phyloP scores from a whole-genome alignment of 2,888 invertebrate species.

The Gonocerus acuteangulatus region DNA sequence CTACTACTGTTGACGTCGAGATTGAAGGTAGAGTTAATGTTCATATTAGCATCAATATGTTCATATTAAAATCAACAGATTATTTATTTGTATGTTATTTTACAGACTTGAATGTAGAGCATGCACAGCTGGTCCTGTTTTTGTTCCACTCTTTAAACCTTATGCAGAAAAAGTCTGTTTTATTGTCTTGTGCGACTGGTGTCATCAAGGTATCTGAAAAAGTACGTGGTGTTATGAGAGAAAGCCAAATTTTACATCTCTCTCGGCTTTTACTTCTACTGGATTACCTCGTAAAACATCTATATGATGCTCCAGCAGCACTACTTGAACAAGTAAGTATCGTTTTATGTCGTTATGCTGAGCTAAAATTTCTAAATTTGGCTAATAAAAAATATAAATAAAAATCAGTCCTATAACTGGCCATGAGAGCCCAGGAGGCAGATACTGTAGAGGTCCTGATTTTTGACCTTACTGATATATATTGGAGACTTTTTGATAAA shows the following conservation, averaged over 20 bases:
- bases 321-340: conserved; percentile 73
- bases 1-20: conserved; percentile 54
- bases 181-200: conserved; percentile 72
- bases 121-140: conserved; percentile 85
- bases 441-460: too few relatives aligned
- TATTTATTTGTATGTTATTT: conserved; percentile 34
- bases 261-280: conserved; percentile 77
- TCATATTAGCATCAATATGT: too few relatives aligned
- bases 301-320: conserved; percentile 85
- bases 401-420: too few relatives aligned
- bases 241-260: conserved; percentile 68
- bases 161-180: conserved; percentile 92
- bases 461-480: too few relatives aligned
- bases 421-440: too few relatives aligned
- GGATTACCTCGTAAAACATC: conserved; percentile 90
- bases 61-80: too few relatives aligned
- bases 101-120: conserved; percentile 87
- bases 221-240: conserved; percentile 48
- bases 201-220: conserved; percentile 46
- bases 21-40: conserved; percentile 54
- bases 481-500: too few relatives aligned
- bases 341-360: too few relatives aligned
- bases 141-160: conserved; percentile 89
- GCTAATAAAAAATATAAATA: too few relatives aligned
- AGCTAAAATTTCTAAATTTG: too few relatives aligned